These are phyloP conservation scores for Cosmia pyralina DNA, from an alignment of 2,888 invertebrate genomes.

Conservation along the genomic window DNA sequence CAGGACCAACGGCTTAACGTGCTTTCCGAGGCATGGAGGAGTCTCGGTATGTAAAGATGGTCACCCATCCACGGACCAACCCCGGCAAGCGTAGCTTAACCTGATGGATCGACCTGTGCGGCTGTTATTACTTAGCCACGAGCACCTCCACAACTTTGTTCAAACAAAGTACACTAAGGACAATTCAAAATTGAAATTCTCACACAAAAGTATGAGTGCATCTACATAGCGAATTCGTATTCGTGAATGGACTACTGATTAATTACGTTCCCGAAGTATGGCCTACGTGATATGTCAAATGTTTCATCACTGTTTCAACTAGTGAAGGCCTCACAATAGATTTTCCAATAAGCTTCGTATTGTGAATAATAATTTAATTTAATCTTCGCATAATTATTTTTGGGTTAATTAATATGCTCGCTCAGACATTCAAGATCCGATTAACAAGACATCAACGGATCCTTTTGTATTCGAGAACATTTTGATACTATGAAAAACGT, in stretches of 20 bases:
- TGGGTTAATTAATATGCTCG: constrained; percentile 50
- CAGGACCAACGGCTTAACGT: too few relatives aligned
- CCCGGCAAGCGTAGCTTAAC: too few relatives aligned
- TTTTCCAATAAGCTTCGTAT: constrained; percentile 60
- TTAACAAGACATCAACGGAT: constrained; percentile 23
- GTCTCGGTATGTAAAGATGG: too few relatives aligned
- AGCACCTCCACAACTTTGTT: background rate
- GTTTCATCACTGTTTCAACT: constrained; percentile 61
- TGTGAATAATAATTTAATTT: constrained; percentile 60
- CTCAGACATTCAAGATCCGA: constrained; percentile 33
- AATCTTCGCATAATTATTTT: constrained; percentile 53
- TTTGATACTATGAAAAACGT: constrained; percentile 5
- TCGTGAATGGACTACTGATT: constrained; percentile 72
- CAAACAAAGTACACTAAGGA: constrained; percentile 6
- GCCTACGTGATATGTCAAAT: constrained; percentile 71
- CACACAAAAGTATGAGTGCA: constrained; percentile 64
- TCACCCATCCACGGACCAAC: too few relatives aligned
- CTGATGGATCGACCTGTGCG: too few relatives aligned
- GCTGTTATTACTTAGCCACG: too few relatives aligned
- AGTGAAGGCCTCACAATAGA: constrained; percentile 60
- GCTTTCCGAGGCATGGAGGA: too few relatives aligned
- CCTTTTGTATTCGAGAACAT: constrained; percentile 11
- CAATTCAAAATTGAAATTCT: constrained; percentile 43
- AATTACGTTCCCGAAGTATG: constrained; percentile 66
- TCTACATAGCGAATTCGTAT: constrained; percentile 65